These are phyloP conservation scores for Macrophya alboannulata DNA, from an alignment of 2,888 invertebrate species.

Conservation along the genomic window DNA sequence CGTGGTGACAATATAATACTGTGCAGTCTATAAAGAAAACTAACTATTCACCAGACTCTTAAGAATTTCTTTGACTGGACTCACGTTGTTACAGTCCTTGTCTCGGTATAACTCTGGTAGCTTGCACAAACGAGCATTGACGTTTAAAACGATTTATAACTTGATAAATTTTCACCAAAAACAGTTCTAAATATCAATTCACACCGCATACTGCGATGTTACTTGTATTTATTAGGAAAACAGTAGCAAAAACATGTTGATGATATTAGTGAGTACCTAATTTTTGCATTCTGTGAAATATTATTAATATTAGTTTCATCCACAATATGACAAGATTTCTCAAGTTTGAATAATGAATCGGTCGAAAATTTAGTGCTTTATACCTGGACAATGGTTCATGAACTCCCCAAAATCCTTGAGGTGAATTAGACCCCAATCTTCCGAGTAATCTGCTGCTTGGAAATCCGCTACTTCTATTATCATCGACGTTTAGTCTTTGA, in stretches of 20 bases:
- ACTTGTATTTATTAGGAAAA: neutral
- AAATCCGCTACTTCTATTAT: constrained; percentile 85
- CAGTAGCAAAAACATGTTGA: constrained; percentile 13
- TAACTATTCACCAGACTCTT: constrained; percentile 53
- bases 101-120: constrained; percentile 78
- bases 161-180: constrained; percentile 16
- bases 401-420: constrained; percentile 80
- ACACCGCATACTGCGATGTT: too few species aligned
- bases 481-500: constrained; percentile 92
- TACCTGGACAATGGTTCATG: constrained; percentile 81
- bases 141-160: constrained; percentile 33
- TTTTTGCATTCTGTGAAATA: neutral
- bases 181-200: constrained; percentile 14
- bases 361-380: constrained; percentile 42
- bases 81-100: constrained; percentile 78
- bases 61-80: constrained; percentile 69
- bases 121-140: constrained; percentile 76
- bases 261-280: neutral
- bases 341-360: neutral
- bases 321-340: neutral
- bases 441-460: constrained; percentile 84
- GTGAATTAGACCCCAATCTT: constrained; percentile 76
- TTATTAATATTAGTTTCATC: neutral
- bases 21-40: constrained; percentile 32
- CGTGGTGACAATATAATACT: constrained; percentile 22